These are phyloP conservation scores for Chamaea fasciata DNA, from an alignment of 2,113 vertebrate species.

Conservation along the genomic window DNA sequence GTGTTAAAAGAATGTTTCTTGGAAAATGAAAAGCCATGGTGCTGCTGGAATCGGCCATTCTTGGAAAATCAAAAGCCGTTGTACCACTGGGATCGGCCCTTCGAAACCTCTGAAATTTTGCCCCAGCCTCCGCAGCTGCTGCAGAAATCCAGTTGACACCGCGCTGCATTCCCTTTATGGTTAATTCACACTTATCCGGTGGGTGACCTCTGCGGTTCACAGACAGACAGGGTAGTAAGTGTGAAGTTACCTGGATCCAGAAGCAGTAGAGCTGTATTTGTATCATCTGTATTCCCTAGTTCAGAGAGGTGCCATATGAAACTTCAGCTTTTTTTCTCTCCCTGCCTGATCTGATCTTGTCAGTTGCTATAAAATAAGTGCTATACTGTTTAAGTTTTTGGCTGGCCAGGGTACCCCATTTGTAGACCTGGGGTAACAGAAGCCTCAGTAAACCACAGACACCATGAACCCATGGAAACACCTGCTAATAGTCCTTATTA, in stretches of 20 bases:
- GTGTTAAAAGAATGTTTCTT: conserved; percentile 2
- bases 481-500: neutral
- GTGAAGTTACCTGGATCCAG: neutral
- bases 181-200: neutral
- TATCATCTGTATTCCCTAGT: neutral
- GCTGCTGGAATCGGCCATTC: neutral
- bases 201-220: neutral
- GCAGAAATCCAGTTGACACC: neutral
- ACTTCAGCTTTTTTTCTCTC: neutral
- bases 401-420: neutral
- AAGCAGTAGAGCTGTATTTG: neutral
- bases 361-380: neutral
- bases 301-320: neutral
- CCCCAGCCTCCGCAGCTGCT: conserved; percentile 11
- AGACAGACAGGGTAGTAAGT: neutral
- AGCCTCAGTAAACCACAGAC: neutral
- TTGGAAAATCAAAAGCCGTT: neutral
- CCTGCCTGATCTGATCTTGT: neutral
- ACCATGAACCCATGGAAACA: neutral
- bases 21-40: neutral
- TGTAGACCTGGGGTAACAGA: neutral
- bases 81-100: neutral
- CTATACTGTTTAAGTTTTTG: neutral
- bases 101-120: conserved; percentile 1
- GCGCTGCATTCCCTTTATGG: neutral